A percentile compares a stretch with the other conserved stretches of the same genome.
Conservation (phyloP, 2,113 vertebrate genomes). For the Helogale parvula region DNA sequence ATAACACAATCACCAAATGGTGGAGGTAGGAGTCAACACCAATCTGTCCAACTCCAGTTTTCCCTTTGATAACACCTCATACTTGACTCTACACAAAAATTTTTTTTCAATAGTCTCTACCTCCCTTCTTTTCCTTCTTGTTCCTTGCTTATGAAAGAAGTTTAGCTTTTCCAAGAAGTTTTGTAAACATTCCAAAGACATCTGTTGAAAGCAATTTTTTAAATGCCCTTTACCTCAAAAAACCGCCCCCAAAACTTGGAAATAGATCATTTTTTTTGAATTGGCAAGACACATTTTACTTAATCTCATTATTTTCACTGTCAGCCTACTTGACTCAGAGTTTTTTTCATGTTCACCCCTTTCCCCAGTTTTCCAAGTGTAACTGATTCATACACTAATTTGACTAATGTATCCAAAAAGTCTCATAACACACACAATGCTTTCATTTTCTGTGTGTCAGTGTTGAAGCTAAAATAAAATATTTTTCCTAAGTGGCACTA, state of each 20-base stretch:
- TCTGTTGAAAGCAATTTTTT: not conserved
- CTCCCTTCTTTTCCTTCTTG: not conserved
- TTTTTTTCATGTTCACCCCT: not conserved
- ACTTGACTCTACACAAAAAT: not conserved
- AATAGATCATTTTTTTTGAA: not conserved
- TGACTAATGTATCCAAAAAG: not conserved
- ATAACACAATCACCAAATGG: not conserved
- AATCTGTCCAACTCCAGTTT: not conserved
- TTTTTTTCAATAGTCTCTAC: not conserved
- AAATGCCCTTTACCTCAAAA: not conserved
- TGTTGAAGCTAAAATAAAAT: not conserved
- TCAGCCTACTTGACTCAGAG: not conserved
- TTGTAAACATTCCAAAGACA: slow-evolving; percentile 16
- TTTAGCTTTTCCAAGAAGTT: not conserved
- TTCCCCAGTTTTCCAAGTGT: not conserved
- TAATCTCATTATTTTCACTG: slow-evolving; percentile 12
- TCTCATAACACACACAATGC: not conserved
- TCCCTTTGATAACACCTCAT: not conserved
- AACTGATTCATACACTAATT: not conserved
- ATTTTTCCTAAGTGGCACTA: not conserved
- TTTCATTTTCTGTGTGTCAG: not conserved
- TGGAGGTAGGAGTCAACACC: not conserved
- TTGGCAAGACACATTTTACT: not conserved
- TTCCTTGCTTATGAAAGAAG: not conserved
- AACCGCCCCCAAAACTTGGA: not conserved